Conservation (phyloP, 2,888 invertebrate species). For the Nephrotoma flavescens region DNA sequence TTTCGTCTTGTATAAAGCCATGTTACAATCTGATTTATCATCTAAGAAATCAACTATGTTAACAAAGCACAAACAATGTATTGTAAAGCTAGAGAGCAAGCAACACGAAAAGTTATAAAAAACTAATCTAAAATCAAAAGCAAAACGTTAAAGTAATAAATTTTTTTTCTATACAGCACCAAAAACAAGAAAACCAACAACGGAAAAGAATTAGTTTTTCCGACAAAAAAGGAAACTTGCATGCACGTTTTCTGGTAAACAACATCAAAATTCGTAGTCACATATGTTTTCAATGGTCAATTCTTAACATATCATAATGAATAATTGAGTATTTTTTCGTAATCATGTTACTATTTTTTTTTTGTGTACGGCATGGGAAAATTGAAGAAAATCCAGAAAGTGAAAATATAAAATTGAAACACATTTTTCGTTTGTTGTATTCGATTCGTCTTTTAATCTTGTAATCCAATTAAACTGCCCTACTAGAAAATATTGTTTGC, state of each 20-base stretch:
- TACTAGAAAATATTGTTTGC: neutral
- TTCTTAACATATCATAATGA: neutral
- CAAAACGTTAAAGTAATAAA: neutral
- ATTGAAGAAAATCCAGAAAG: neutral
- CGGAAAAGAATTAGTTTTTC: no score
- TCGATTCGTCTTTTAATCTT: neutral
- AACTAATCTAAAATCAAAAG: neutral
- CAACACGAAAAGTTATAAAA: neutral
- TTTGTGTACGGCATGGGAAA: neutral
- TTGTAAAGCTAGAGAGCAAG: neutral
- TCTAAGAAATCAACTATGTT: neutral
- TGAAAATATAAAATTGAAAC: neutral
- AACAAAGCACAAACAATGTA: neutral
- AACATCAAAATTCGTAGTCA: neutral
- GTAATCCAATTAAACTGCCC: neutral
- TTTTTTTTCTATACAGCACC: neutral
- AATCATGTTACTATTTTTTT: neutral
- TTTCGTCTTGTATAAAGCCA: neutral
- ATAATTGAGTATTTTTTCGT: neutral
- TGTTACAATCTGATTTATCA: neutral
- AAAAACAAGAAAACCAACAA: neutral
- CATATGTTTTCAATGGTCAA: neutral
- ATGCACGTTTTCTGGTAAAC: neutral
- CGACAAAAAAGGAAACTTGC: neutral
- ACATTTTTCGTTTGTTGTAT: neutral